Evolutionary conservation across 2,888 invertebrate genomes (phyloP), one percentile per base, ranked within the genome.

Genomic region (Tanypteryx hageni): DNA sequence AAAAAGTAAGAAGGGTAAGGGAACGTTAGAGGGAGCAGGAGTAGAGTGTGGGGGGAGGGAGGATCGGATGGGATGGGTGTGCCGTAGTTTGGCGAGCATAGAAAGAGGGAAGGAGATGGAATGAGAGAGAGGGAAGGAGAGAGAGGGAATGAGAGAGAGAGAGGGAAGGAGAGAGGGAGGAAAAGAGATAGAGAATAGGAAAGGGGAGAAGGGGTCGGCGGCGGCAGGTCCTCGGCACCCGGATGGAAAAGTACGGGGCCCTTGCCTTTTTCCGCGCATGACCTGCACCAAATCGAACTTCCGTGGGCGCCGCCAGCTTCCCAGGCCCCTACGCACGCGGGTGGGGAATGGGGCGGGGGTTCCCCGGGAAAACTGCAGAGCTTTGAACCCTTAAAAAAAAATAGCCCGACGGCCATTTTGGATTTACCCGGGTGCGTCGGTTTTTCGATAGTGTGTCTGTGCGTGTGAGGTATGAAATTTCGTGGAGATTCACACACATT

Each of bases 211-310:
- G 27, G 59, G 59, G 22, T n/a, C n/a, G 61, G 64, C 8, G 89
- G 89, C 9, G 31, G 89, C 89, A 64, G 89, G 89, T 89, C 89
- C 64, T 64, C 89, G 68, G 44, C 64, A 89, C 64, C 64, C 64
- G 89, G 89, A 89, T 68, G 68, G 68, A 64, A 68, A 89, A 64
- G 68, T 64, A 64, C 64, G 44, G 89, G 64, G 11, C 89, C 64
- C 89, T 68, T 44, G 89, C 64, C 89, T 89, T 89, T 89, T 89
- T 89, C 89, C 89, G 89, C 89, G 89, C 89, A 89, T 89, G 89
- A 89, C 89, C 89, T 89, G 89, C 89, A 64, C 89, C 89, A 89
- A 89, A 89, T 89, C 89, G 89, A 89, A 89, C 44, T 89, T 89
- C 64, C 89, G 89, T 89, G 64, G 89, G 89, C 89, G 89, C 89